These are phyloP conservation scores for Oxyteleia sp. DNA, from an alignment of 2,888 invertebrate species.

Conservation along the genomic window DNA sequence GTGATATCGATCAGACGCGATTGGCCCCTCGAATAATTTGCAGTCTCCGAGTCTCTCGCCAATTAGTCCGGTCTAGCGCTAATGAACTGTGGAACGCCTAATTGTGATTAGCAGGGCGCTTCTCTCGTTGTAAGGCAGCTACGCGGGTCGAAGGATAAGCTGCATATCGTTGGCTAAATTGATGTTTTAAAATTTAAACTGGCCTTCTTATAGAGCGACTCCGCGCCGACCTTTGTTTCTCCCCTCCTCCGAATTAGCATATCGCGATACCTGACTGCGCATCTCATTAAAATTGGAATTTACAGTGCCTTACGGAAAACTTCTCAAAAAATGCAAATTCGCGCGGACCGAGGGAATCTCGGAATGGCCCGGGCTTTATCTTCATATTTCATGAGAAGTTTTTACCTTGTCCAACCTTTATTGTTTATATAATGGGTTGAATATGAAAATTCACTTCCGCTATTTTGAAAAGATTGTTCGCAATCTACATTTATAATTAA, in stretches of 20 bases:
- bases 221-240: conserved; percentile 33
- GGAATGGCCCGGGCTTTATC: conserved; percentile 3
- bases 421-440: conserved; percentile 6
- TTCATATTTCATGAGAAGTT: conserved; percentile 36
- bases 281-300: conserved; percentile 56
- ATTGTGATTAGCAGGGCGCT: conserved; percentile 76
- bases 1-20: conserved; percentile 73
- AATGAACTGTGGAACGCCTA: conserved; percentile 78
- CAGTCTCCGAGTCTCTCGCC: conserved; percentile 71
- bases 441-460: conserved; percentile 4
- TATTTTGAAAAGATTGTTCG: not conserved
- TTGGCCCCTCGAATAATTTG: conserved; percentile 73
- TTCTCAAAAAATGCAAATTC: conserved; percentile 48
- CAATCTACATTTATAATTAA: not conserved
- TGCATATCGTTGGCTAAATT: conserved; percentile 53
- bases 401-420: conserved; percentile 12
- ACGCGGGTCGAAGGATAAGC: conserved; percentile 51
- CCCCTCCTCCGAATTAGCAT: conserved; percentile 42
- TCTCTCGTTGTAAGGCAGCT: conserved; percentile 52
- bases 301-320: conserved; percentile 15
- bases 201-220: conserved; percentile 32
- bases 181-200: conserved; percentile 59
- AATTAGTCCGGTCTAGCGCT: conserved; percentile 76
- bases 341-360: conserved; percentile 27
- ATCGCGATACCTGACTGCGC: conserved; percentile 52